phyloP scores from a whole-genome alignment of 2,888 invertebrate genomes.

The Eilema depressum region DNA sequence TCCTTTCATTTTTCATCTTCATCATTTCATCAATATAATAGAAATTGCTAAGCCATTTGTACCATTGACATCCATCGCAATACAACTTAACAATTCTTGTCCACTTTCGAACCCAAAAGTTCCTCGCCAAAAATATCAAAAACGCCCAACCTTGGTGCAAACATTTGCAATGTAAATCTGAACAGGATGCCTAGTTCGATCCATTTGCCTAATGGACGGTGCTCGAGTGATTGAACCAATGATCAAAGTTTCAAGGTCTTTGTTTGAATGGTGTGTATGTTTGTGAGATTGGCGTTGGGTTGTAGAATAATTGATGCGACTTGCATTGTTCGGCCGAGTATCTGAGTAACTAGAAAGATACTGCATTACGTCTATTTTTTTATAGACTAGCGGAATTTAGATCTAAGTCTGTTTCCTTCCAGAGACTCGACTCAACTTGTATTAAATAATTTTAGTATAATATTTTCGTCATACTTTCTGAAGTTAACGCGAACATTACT shows the following conservation, averaged over 20 bases:
- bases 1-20: too few species aligned
- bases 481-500: too few species aligned
- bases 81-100: background rate
- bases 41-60: too few species aligned
- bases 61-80: too few species aligned
- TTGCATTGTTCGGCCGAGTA: background rate
- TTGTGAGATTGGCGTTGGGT: background rate
- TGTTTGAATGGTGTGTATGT: background rate
- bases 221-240: constrained; percentile 27
- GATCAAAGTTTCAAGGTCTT: constrained; percentile 14
- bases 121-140: constrained; percentile 32
- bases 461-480: too few species aligned
- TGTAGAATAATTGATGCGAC: background rate
- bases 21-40: too few species aligned
- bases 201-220: constrained; percentile 60
- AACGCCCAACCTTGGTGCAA: constrained; percentile 47
- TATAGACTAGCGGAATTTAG: background rate
- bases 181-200: constrained; percentile 35
- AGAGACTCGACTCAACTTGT: too few species aligned
- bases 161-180: constrained; percentile 65
- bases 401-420: too few species aligned
- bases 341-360: background rate
- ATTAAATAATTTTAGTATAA: too few species aligned
- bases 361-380: background rate
- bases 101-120: constrained; percentile 19